Conservation (phyloP, 2,797 vertebrate species). For the Phrynocephalus forsythii region DNA sequence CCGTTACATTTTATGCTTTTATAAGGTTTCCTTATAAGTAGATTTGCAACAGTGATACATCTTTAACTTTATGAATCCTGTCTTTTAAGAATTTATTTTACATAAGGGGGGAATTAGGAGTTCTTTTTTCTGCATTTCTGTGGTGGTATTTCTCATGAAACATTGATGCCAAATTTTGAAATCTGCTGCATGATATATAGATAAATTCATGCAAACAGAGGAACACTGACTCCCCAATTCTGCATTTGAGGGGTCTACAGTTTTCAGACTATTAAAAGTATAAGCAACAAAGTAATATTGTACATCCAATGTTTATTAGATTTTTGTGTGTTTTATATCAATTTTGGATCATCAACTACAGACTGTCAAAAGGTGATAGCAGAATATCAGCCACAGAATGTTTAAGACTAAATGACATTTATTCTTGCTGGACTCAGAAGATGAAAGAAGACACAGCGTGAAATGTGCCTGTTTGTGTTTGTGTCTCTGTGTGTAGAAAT, state of each 20-base stretch:
- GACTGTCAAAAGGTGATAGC: not conserved
- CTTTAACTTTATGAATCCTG: not conserved
- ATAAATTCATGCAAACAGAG: not conserved
- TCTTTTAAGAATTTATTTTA: not conserved
- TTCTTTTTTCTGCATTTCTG: no score
- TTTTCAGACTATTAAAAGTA: not conserved
- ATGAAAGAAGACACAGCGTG: no score
- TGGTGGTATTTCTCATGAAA: not conserved
- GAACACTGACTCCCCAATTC: not conserved
- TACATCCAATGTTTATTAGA: not conserved
- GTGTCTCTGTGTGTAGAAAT: no score
- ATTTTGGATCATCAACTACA: not conserved
- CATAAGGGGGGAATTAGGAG: no score
- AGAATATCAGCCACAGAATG: not conserved
- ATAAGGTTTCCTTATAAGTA: constrained; percentile 19
- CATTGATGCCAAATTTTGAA: not conserved
- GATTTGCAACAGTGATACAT: constrained; percentile 30
- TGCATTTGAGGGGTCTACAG: not conserved
- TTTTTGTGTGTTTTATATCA: not conserved
- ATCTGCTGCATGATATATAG: not conserved
- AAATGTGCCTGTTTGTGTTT: no score
- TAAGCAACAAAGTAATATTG: no score
- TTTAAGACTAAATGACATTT: not conserved
- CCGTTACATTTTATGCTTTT: constrained; percentile 27
- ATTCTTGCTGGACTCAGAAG: not conserved